Evolutionary conservation across 1,140 invertebrate genomes (phyloP), one percentile per base, ranked within the genome.

Genomic region (Drosophila azteca): DNA sequence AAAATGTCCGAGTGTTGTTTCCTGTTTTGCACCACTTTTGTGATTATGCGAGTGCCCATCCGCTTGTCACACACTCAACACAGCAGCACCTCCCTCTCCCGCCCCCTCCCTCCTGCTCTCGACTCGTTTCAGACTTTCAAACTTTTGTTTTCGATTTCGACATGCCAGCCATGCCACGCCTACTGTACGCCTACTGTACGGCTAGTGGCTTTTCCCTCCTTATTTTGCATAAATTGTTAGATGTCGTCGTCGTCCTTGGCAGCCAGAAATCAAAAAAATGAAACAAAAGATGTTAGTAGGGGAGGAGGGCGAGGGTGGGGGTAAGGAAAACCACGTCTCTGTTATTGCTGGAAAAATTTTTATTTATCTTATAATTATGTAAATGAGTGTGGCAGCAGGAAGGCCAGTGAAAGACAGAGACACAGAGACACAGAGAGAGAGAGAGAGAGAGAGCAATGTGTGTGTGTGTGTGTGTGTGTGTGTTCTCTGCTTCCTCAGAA

Each of bases 321-420:
- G 35, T 44, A 45, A 26, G 59, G 43, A 49, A 54, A 53, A 63
- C 41, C 43, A 46, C 51, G 39, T 50, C 50, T 62, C 53, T 82
- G 78, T 87, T 88, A 71, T 79, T 88, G 70, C 80, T 82, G 83
- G 60, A 71, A 66, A 71, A 76, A 82, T 81, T 88, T 70, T 87
- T 82, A 88, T 87, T 87, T 87, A 87, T 88, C 82, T 88, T 87
- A 76, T 87, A 87, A 87, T 87, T 87, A 87, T 87, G 82, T 53
- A 88, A 87, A 87, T 87, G 63, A 58, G 20, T 50, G 58, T 24
- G 48, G 35, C 45, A 15, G 11, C 15, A 17, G 7, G 26, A 20
- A 11, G 49, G 13, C 35, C 9, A 39, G 24, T 20, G 17, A 20
- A 20, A 20, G 0, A 20, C 17, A 20, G 17, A 20, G 17, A 20